Conservation (phyloP, 2,113 vertebrate species). For the Onychostruthus taczanowskii region DNA sequence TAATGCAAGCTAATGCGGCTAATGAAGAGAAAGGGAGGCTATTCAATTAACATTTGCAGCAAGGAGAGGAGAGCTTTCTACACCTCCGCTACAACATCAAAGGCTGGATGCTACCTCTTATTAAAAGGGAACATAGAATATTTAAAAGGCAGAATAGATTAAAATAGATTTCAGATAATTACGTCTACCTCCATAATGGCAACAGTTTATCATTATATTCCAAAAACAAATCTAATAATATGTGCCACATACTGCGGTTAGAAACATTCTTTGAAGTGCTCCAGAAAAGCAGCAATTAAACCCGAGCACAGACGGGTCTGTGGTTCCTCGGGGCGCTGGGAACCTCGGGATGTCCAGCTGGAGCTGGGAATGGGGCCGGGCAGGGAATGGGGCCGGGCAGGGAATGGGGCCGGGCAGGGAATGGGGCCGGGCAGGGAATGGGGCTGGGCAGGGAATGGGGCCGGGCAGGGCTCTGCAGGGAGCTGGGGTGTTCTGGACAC, state of each 20-base stretch:
- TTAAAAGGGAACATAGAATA: constrained; percentile 75
- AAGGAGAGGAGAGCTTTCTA: constrained; percentile 72
- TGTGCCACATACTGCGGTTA: not conserved
- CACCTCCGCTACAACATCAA: constrained; percentile 76
- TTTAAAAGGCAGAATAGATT: constrained; percentile 75
- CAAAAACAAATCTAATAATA: constrained; percentile 63
- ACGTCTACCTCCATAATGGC: constrained; percentile 67
- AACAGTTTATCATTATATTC: constrained; percentile 72
- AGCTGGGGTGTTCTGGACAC: too few relatives aligned
- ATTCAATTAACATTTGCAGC: constrained; percentile 77
- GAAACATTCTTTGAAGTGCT: constrained; percentile 51
- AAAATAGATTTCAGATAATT: constrained; percentile 76
- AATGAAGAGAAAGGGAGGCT: constrained; percentile 76
- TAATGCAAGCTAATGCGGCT: constrained; percentile 79
- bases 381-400: too few relatives aligned
- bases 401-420: not conserved
- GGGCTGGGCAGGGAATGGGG: too few relatives aligned
- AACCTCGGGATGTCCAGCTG: not conserved
- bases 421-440: not conserved
- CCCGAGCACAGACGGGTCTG: not conserved
- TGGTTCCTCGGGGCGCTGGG: not conserved
- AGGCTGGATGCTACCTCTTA: constrained; percentile 71
- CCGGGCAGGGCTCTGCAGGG: not conserved
- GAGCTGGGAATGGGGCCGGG: not conserved
- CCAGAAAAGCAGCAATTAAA: constrained; percentile 25